Evolutionary conservation across 1,140 invertebrate species (phyloP).

Genomic region (Hylaeus anthracinus): DNA sequence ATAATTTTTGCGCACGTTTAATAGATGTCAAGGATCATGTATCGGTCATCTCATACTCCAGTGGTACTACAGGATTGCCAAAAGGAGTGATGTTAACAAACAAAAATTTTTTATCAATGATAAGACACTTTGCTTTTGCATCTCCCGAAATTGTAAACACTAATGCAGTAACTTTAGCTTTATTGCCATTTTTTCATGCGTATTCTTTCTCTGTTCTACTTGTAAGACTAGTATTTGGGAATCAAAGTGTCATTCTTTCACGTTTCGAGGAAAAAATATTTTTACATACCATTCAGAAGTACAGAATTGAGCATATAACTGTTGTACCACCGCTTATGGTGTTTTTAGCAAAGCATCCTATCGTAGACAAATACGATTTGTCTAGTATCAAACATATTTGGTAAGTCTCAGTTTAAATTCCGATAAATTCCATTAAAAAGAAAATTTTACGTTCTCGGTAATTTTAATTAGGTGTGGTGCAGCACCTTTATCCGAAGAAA

Average conservation of each 20-base stretch:
- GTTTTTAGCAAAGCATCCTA: constrained; percentile 85
- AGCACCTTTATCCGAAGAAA: constrained; percentile 77
- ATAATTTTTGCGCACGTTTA: constrained; percentile 50
- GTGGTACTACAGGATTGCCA: constrained; percentile 90
- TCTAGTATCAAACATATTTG: constrained; percentile 78
- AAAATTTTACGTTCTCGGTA: too few relatives aligned
- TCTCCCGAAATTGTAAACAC: too few relatives aligned
- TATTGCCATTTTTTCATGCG: constrained; percentile 85
- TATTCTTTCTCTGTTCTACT: constrained; percentile 83
- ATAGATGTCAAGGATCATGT: constrained; percentile 29
- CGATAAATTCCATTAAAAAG: too few relatives aligned
- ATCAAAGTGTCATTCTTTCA: constrained; percentile 83
- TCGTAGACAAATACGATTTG: constrained; percentile 84
- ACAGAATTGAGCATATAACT: constrained; percentile 83
- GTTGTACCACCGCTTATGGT: constrained; percentile 85
- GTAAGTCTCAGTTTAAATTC: too few relatives aligned
- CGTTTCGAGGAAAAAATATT: constrained; percentile 86
- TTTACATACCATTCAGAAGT: constrained; percentile 84
- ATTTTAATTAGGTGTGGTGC: constrained; percentile 82
- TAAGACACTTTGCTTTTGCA: too few relatives aligned
- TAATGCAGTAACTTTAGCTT: too few relatives aligned
- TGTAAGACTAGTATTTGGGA: constrained; percentile 79
- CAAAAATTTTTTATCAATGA: too few relatives aligned
- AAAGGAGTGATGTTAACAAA: constrained; percentile 86
- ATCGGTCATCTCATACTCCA: constrained; percentile 82